These are phyloP conservation scores for Scomberomorus guttatus DNA, from an alignment of 2,797 vertebrate species.

Conservation along the genomic window DNA sequence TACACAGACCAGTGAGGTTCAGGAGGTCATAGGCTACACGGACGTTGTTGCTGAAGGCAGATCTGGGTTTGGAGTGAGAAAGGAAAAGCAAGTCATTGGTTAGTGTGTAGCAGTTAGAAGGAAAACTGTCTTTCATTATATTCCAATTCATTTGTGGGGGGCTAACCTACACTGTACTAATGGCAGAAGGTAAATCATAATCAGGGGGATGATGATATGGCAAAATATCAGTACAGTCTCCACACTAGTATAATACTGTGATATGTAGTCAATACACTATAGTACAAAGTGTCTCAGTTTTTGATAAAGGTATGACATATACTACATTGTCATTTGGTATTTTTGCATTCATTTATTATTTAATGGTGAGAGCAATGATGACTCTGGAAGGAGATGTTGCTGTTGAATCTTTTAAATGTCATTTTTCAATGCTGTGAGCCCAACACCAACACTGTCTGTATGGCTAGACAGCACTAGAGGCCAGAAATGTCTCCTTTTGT, in stretches of 20 bases:
- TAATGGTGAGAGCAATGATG: no score
- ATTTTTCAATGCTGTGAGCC: no score
- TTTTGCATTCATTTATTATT: no score
- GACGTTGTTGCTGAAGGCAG: conserved; percentile 94
- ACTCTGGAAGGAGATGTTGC: no score
- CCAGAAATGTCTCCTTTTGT: background rate
- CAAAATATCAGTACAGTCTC: background rate
- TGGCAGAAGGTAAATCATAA: no score
- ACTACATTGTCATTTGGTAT: no score
- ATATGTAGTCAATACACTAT: no score
- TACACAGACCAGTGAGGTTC: conserved; percentile 77
- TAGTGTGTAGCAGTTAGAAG: background rate
- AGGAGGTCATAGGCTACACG: conserved; percentile 91
- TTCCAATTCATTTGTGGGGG: background rate
- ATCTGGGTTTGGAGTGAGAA: conserved; percentile 78
- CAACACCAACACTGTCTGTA: no score
- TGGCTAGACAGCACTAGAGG: no score
- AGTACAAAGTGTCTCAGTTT: no score
- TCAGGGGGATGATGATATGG: background rate
- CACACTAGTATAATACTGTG: background rate
- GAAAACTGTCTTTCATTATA: background rate
- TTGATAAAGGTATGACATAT: no score
- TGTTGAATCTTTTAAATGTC: no score
- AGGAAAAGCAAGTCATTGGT: background rate
- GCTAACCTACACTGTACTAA: background rate